Evolutionary conservation across 2,113 vertebrate genomes (phyloP).

Genomic region (Pteronura brasiliensis): DNA sequence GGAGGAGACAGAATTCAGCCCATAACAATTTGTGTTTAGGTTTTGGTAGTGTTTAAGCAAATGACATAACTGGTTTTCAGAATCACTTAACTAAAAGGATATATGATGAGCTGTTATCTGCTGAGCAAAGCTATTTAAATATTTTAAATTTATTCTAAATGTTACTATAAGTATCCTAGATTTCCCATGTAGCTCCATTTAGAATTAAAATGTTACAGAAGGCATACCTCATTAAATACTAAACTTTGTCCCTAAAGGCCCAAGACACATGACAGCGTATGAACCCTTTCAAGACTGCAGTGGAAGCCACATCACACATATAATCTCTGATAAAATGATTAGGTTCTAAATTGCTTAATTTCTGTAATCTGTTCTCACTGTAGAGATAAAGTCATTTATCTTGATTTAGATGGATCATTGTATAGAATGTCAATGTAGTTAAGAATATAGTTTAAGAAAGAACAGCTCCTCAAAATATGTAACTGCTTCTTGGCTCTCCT

Average conservation of each 20-base stretch:
- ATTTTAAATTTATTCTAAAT: not conserved
- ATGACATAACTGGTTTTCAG: not conserved
- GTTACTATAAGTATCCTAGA: slow-evolving; percentile 15
- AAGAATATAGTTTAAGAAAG: not conserved
- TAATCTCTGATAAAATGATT: not conserved
- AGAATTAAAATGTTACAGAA: slow-evolving; percentile 73
- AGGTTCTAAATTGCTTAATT: slow-evolving; percentile 24
- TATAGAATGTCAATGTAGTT: slow-evolving; percentile 5
- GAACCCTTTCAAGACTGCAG: not conserved
- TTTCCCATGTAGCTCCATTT: slow-evolving; percentile 66
- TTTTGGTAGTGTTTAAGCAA: not conserved
- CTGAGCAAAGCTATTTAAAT: slow-evolving; percentile 6
- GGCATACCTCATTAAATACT: slow-evolving; percentile 69
- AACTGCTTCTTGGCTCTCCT: not conserved
- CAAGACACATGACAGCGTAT: not conserved
- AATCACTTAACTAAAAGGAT: not conserved
- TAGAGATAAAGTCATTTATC: slow-evolving; percentile 47
- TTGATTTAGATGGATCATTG: slow-evolving; percentile 1
- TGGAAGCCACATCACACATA: not conserved
- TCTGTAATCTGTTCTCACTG: not conserved
- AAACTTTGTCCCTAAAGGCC: slow-evolving; percentile 63
- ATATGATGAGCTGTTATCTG: not conserved
- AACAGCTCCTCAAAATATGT: not conserved
- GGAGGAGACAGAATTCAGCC: not conserved
- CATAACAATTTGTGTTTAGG: not conserved